Percentiles rank a stretch among this genome's conserved stretches.
phyloP scores from a whole-genome alignment of 1,140 invertebrate genomes.

The Cryptotermes secundus region DNA sequence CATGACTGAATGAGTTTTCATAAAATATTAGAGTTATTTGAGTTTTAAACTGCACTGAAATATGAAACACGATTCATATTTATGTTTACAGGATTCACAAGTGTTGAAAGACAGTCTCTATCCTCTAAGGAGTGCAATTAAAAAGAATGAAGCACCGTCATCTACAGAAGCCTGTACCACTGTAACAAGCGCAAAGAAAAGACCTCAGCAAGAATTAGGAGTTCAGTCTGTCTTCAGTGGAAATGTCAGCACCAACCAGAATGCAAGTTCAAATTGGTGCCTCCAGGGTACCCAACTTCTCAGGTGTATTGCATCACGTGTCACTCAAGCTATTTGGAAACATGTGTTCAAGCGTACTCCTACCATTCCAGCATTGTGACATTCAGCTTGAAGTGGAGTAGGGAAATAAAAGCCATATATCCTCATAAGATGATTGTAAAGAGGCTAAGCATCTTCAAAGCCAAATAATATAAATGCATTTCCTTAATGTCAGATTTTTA shows the following conservation, averaged over 20 bases:
- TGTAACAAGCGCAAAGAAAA: not conserved
- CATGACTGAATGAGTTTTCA: too few relatives aligned
- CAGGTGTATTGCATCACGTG: not conserved
- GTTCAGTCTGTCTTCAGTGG: not conserved
- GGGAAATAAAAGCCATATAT: too few relatives aligned
- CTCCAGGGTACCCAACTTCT: not conserved
- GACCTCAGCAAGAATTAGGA: not conserved
- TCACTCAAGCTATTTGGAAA: slow-evolving; percentile 2
- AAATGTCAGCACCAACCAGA: not conserved
- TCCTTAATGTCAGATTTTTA: too few relatives aligned
- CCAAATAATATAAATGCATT: too few relatives aligned
- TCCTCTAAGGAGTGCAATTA: slow-evolving; percentile 23
- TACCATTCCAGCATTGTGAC: too few relatives aligned
- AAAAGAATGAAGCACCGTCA: not conserved
- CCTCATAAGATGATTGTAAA: too few relatives aligned
- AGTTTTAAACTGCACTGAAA: too few relatives aligned
- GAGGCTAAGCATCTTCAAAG: too few relatives aligned
- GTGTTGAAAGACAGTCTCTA: slow-evolving; percentile 24
- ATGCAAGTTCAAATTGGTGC: not conserved
- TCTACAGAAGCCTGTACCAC: not conserved
- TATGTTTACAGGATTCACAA: too few relatives aligned
- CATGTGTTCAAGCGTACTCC: not conserved
- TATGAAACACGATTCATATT: too few relatives aligned
- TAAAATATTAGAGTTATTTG: too few relatives aligned
- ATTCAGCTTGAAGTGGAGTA: too few relatives aligned